These are phyloP conservation scores for Scaptomyza hsui DNA, from an alignment of 1,140 invertebrate species.

Conservation along the genomic window DNA sequence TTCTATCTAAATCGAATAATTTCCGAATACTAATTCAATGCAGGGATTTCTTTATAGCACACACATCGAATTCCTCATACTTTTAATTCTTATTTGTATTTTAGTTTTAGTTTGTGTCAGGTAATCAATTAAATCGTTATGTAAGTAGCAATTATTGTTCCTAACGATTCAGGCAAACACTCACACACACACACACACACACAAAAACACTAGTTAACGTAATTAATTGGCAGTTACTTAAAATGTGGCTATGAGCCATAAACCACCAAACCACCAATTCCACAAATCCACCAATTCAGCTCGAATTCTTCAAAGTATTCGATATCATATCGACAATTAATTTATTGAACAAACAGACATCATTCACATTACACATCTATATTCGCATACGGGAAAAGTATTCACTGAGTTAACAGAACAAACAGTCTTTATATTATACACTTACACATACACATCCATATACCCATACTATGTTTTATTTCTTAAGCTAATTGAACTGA, in stretches of 20 bases:
- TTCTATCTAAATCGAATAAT: slow-evolving; percentile 50
- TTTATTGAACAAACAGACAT: slow-evolving; percentile 62
- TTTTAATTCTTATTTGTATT: slow-evolving; percentile 13
- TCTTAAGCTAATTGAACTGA: slow-evolving; percentile 76
- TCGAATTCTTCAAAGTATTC: slow-evolving; percentile 50
- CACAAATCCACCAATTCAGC: slow-evolving; percentile 40
- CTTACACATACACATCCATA: slow-evolving; percentile 21
- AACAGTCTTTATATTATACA: slow-evolving; percentile 45
- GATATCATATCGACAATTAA: slow-evolving; percentile 62
- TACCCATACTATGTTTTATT: slow-evolving; percentile 47
- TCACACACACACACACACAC: not conserved
- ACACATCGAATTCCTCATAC: not conserved
- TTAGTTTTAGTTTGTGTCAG: slow-evolving; percentile 38
- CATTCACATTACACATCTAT: slow-evolving; percentile 32
- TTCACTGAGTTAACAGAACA: slow-evolving; percentile 59
- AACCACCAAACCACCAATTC: slow-evolving; percentile 11
- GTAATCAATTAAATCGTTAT: slow-evolving; percentile 34
- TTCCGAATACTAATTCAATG: slow-evolving; percentile 44
- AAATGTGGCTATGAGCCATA: slow-evolving; percentile 38
- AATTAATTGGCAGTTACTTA: slow-evolving; percentile 78
- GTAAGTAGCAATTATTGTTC: slow-evolving; percentile 75
- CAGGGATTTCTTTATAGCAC: not conserved
- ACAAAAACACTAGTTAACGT: slow-evolving; percentile 56
- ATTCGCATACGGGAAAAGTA: slow-evolving; percentile 50
- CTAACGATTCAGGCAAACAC: slow-evolving; percentile 71